These are phyloP conservation scores for Ibycter americanus DNA, from an alignment of 2,797 vertebrate genomes.

Conservation along the genomic window DNA sequence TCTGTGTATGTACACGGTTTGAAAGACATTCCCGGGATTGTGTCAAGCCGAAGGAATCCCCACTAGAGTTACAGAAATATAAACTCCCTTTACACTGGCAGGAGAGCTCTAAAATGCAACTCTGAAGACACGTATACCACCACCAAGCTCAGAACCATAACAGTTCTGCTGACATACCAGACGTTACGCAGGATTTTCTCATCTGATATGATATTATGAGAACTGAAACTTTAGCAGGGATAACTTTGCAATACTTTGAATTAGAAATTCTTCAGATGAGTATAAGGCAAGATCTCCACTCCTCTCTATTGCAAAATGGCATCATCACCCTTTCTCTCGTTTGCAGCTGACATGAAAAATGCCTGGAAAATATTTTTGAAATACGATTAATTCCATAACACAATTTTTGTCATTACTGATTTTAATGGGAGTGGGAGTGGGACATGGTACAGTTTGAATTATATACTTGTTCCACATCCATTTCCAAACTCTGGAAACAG, in stretches of 20 bases:
- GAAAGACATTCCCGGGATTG: slow-evolving; percentile 60
- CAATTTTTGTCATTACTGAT: neutral
- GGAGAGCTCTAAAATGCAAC: neutral
- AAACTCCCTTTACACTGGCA: slow-evolving; percentile 23
- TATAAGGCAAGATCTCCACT: neutral
- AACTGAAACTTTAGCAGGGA: slow-evolving; percentile 44
- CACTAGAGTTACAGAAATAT: slow-evolving; percentile 63
- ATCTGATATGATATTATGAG: slow-evolving; percentile 42
- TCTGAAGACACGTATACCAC: neutral
- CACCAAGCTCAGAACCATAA: neutral
- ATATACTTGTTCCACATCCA: neutral
- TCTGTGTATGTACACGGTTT: slow-evolving; percentile 30
- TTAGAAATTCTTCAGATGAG: slow-evolving; percentile 28
- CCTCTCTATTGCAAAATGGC: neutral
- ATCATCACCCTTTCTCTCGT: neutral
- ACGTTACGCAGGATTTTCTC: slow-evolving; percentile 7
- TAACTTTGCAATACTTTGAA: neutral
- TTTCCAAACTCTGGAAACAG: neutral
- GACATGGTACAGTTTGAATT: fast-evolving
- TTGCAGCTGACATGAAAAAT: slow-evolving; percentile 53
- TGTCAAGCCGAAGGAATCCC: slow-evolving; percentile 67
- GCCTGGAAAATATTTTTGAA: slow-evolving; percentile 49
- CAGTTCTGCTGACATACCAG: slow-evolving; percentile 30
- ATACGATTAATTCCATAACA: neutral
- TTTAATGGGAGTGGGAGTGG: neutral